Evolutionary conservation across 2,113 vertebrate species (phyloP), one percentile per base, ranked within the genome.

Genomic region (Lepisosteus oculatus): DNA sequence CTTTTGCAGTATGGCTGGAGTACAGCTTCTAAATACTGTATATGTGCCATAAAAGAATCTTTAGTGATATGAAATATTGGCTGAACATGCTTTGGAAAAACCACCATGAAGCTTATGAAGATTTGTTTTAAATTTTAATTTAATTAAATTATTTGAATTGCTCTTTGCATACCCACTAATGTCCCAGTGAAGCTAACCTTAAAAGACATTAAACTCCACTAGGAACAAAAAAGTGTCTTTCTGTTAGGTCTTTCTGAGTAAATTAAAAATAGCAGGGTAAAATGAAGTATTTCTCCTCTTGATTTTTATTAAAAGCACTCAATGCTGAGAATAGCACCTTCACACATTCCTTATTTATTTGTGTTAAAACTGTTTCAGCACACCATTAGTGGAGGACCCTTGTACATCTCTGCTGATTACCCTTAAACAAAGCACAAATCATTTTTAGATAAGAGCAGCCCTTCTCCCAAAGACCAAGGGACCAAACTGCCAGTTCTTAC

Each of bases 231-330:
- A 51, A 9, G 47, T 9, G 9, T 51, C 29, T 29, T 29, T 29
- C 17, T 29, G 17, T 29, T 29, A 29, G 17, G 17, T 29, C 17
- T 29, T 29, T 29, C 29, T 29, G 29, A 29, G 29, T 29, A 0
- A 29, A 1, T 29, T 1, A 29, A 29, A 29, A 29, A 29, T 29
- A 29, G 29, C 29, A 29, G 29, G 29, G 29, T 29, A 29, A 29
- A 29, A 29, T 29, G 1, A 29, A 29, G 29, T 29, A 29, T 29
- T 29, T 68, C 69, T 64, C 64, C n/a, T 57, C 63, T 51, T 73
- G 67, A 74, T 77, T 74, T 73, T 63, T 74, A 62, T 75, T 66
- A 74, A 74, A 69, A 78, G 65, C 47, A 15, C 67, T 43, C 68
- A 65, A 44, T 66, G 65, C 72, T 54, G 42, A 70, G 73, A 77